Evolutionary conservation across 1,140 invertebrate genomes (phyloP).

Genomic region (Chlorops oryzae): DNA sequence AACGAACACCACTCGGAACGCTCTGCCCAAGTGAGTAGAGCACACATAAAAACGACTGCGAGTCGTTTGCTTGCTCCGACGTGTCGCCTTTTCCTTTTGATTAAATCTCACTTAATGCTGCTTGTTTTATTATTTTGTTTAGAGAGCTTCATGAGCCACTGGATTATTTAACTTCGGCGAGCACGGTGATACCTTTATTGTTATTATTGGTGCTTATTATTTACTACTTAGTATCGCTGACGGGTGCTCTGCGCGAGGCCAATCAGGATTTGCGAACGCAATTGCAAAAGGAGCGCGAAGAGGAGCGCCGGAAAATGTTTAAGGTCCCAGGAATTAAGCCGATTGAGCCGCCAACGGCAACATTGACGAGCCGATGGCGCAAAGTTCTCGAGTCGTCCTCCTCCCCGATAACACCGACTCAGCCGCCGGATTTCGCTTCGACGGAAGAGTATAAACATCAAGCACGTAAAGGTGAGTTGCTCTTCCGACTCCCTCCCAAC

Average conservation of each 20-base stretch:
- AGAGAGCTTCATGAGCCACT: slow-evolving; percentile 59
- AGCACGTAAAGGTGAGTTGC: slow-evolving; percentile 38
- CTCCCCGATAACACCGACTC: slow-evolving; percentile 42
- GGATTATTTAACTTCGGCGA: slow-evolving; percentile 86
- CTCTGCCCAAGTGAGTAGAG: slow-evolving; percentile 55
- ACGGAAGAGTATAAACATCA: slow-evolving; percentile 44
- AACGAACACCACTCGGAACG: slow-evolving; percentile 68
- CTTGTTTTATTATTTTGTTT: not conserved
- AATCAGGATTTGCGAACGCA: slow-evolving; percentile 88
- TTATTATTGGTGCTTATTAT: slow-evolving; percentile 89
- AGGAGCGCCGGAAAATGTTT: slow-evolving; percentile 88
- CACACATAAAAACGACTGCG: too few species aligned
- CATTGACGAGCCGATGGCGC: slow-evolving; percentile 43
- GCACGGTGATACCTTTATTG: slow-evolving; percentile 87
- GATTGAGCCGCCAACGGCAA: slow-evolving; percentile 48
- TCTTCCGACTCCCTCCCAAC: too few species aligned
- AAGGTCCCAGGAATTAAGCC: slow-evolving; percentile 64
- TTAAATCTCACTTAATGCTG: not conserved
- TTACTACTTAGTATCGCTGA: slow-evolving; percentile 90
- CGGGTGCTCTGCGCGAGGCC: slow-evolving; percentile 81
- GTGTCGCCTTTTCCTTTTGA: not conserved
- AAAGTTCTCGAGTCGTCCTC: slow-evolving; percentile 45
- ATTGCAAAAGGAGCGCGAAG: slow-evolving; percentile 78
- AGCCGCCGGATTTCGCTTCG: slow-evolving; percentile 37
- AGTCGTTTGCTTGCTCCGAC: too few species aligned